Conservation (phyloP, 2,888 invertebrate species). For the Mylabris sibirica region DNA sequence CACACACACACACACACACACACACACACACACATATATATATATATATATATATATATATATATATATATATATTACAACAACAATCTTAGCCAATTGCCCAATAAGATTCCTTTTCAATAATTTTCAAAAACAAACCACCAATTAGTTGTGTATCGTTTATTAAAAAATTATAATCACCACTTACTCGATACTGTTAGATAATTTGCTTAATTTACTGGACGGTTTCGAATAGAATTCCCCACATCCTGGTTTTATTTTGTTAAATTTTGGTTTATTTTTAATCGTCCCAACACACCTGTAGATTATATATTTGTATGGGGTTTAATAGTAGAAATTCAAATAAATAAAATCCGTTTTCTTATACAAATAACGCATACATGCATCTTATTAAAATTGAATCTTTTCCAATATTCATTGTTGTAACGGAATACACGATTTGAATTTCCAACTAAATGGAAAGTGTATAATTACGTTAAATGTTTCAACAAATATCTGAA, state of each 20-base stretch:
- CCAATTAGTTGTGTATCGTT: too few species aligned
- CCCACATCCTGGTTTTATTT: background rate
- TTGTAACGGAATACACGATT: background rate
- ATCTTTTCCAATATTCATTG: background rate
- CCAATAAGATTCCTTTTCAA: background rate
- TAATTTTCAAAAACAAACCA: background rate
- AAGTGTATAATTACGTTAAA: conserved; percentile 4
- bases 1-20: too few species aligned
- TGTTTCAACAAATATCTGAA: background rate
- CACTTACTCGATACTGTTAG: background rate
- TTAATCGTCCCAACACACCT: background rate
- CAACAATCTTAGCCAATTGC: background rate
- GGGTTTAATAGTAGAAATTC: background rate
- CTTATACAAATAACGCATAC: background rate
- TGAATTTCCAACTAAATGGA: background rate
- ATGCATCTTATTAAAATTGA: background rate
- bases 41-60: too few species aligned
- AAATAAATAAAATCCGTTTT: background rate
- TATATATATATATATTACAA: too few species aligned
- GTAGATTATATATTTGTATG: background rate
- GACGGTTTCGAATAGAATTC: background rate
- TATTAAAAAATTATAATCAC: background rate
- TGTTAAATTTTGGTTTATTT: background rate
- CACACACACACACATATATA: too few species aligned
- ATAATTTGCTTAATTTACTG: background rate